Evolutionary conservation across 2,113 vertebrate species (phyloP).

Genomic region (Aegithalos caudatus): DNA sequence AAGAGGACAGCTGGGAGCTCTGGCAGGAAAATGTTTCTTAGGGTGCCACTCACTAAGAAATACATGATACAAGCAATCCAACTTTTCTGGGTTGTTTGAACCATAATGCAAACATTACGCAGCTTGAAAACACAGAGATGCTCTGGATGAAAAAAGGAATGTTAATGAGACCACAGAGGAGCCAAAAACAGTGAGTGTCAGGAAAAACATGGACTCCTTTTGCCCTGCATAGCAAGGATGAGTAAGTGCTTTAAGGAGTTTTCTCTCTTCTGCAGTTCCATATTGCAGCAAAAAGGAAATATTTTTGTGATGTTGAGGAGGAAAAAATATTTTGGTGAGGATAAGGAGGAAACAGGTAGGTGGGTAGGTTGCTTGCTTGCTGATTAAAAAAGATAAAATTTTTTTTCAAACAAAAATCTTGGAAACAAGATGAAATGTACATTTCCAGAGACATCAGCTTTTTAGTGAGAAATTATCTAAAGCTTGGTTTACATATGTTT

Average conservation of each 20-base stretch:
- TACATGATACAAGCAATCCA: neutral
- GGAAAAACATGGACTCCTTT: neutral
- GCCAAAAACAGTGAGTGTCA: neutral
- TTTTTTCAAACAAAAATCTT: neutral
- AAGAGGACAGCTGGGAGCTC: conserved; percentile 51
- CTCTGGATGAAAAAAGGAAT: neutral
- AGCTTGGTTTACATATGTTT: neutral
- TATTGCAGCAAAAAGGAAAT: neutral
- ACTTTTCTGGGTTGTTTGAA: neutral
- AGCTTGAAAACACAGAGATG: neutral
- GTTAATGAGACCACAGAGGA: neutral
- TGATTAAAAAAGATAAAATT: neutral
- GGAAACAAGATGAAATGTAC: neutral
- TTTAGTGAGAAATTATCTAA: neutral
- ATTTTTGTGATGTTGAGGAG: neutral
- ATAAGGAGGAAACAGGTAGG: neutral
- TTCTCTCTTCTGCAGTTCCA: neutral
- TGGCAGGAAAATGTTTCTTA: neutral
- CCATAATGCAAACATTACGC: neutral
- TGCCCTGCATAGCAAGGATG: neutral
- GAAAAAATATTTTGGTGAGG: neutral
- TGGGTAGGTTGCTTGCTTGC: neutral
- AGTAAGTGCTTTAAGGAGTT: neutral
- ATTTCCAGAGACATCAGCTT: neutral
- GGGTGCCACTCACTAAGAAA: conserved; percentile 17